phyloP scores from a whole-genome alignment of 2,113 vertebrate genomes.

The Dasypus novemcinctus region DNA sequence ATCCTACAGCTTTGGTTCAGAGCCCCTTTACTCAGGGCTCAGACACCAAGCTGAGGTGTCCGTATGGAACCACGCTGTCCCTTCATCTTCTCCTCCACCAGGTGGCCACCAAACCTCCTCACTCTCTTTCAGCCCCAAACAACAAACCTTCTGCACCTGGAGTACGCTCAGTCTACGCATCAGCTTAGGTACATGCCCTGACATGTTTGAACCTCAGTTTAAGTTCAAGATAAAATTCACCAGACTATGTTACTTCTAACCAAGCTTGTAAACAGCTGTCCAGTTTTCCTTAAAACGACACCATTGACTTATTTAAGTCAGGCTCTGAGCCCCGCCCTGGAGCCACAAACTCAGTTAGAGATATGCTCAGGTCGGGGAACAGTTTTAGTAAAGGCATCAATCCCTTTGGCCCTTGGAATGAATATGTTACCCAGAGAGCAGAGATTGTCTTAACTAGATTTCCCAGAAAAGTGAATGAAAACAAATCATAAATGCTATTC shows the following conservation, averaged over 20 bases:
- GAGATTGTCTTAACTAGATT: constrained; percentile 12
- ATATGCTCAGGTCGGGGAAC: not conserved
- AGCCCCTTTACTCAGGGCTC: not conserved
- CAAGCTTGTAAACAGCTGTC: not conserved
- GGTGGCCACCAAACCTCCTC: not conserved
- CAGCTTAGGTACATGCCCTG: not conserved
- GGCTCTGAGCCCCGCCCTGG: not conserved
- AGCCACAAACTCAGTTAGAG: not conserved
- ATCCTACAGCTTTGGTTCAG: not conserved
- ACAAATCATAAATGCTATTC: constrained; percentile 20
- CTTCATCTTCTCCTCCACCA: not conserved
- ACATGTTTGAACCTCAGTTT: not conserved
- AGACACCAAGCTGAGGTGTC: not conserved
- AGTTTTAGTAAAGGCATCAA: not conserved
- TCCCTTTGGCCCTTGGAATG: not conserved
- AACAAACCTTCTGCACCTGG: not conserved
- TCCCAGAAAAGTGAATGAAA: constrained; percentile 46
- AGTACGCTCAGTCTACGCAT: not conserved
- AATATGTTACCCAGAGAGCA: not conserved
- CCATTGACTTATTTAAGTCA: not conserved
- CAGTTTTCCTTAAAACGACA: not conserved
- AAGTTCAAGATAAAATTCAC: not conserved
- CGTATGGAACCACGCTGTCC: not conserved
- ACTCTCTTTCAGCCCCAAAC: not conserved
- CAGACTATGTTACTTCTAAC: not conserved